A percentile compares a stretch with the other conserved stretches of the same genome.
phyloP scores from a whole-genome alignment of 2,797 vertebrate genomes.

The Sebastes ruberrimus region DNA sequence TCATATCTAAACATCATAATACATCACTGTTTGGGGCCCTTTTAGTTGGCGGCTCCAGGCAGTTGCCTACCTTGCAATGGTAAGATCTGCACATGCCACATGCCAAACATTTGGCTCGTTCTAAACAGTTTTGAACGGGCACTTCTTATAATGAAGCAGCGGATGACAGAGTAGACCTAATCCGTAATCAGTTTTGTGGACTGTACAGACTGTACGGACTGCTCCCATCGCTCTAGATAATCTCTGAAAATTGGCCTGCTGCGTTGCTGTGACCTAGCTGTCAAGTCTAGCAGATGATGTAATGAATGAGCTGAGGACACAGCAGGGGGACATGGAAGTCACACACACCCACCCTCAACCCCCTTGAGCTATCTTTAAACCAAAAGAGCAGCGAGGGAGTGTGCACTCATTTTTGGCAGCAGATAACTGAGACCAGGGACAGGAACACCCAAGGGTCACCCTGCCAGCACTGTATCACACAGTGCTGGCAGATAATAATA shows the following conservation, averaged over 20 bases:
- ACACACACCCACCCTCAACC: slow-evolving; percentile 14
- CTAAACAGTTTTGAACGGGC: background rate
- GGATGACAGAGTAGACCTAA: slow-evolving; percentile 40
- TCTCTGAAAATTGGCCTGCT: slow-evolving; percentile 59
- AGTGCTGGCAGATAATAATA: slow-evolving; percentile 14
- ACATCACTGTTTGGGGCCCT: too few relatives aligned
- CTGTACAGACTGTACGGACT: background rate
- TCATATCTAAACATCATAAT: too few relatives aligned
- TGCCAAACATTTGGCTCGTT: background rate
- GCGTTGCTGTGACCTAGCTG: slow-evolving; percentile 52
- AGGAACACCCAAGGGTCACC: slow-evolving; percentile 51
- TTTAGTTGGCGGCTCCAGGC: too few relatives aligned
- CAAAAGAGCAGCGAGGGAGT: slow-evolving; percentile 57
- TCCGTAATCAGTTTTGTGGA: slow-evolving; percentile 47
- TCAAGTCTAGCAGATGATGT: slow-evolving; percentile 62
- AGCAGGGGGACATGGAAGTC: slow-evolving; percentile 20
- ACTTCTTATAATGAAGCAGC: slow-evolving; percentile 4
- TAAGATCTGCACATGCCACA: background rate
- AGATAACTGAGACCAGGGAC: slow-evolving; percentile 63
- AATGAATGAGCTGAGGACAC: slow-evolving; percentile 36
- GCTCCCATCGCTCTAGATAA: slow-evolving; percentile 39
- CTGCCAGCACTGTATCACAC: background rate
- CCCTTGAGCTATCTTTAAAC: slow-evolving; percentile 74
- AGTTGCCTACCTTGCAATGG: too few relatives aligned
- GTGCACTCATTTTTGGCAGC: slow-evolving; percentile 65